A percentile compares a stretch with the other conserved stretches of the same genome.
Evolutionary conservation across 1,140 invertebrate species (phyloP).

Genomic region (Nephila pilipes): DNA sequence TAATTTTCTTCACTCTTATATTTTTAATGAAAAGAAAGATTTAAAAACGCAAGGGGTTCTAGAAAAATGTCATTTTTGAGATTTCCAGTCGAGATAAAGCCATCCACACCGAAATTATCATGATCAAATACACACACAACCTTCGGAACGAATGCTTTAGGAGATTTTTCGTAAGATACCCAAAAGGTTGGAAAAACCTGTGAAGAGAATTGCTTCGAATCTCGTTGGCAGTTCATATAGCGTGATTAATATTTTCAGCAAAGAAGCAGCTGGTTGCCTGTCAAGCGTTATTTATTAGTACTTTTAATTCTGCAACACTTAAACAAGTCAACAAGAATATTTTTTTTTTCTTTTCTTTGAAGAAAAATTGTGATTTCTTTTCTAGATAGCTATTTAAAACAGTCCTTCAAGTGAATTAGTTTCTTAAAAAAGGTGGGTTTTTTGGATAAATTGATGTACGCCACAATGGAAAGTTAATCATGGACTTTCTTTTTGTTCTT

Average conservation of each 20-base stretch:
- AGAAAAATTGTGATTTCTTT: not conserved
- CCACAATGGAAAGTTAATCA: not conserved
- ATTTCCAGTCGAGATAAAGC: not conserved
- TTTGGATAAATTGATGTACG: not conserved
- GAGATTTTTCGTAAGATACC: no score
- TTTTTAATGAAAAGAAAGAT: not conserved
- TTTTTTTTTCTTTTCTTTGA: not conserved
- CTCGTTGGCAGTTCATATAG: constrained; percentile 14
- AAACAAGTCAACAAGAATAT: not conserved
- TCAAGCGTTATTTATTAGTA: constrained; percentile 42
- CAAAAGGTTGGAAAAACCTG: constrained; percentile 15
- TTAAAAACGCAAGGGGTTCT: no score
- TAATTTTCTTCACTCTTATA: not conserved
- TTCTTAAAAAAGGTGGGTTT: not conserved
- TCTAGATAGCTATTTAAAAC: not conserved
- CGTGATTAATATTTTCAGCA: constrained; percentile 23
- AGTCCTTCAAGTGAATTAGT: not conserved
- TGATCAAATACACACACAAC: not conserved
- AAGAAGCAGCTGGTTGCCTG: not conserved
- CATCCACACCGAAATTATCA: not conserved
- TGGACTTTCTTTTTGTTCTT: not conserved
- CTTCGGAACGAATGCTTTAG: not conserved
- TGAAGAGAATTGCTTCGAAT: not conserved
- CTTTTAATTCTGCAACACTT: constrained; percentile 40
- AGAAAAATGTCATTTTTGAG: not conserved